Evolutionary conservation across 2,797 vertebrate genomes (phyloP), one percentile per base, ranked within the genome.

Genomic region (Avahi laniger): DNA sequence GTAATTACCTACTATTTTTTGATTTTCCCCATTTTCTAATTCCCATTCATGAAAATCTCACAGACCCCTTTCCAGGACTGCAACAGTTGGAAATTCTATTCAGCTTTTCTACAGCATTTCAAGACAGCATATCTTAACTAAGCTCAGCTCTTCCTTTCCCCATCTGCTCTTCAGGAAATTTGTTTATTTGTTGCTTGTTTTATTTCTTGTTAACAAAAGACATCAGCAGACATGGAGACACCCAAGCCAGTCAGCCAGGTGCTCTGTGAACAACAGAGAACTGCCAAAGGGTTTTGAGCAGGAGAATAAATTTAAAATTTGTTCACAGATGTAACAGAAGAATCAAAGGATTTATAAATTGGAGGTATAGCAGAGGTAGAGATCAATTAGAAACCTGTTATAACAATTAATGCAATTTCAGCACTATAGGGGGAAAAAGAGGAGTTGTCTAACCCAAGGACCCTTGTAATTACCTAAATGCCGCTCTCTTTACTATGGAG

Each of bases 111-210:
- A 59, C 30, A 85, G 41, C 2, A 82, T 93, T 80, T 91, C 33
- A 91, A 81, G 33, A 54, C 6, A 93, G 33, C 4, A 65, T 46
- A 30, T 92, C 52, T 93, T 87, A 91, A 70, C 24, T 35, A 97
- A 72, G 41, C 3, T 18, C 15, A 35, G 3, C 12, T 88, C 26
- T 73, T 78, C 7, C 5, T 92, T 38, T 35, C 10, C 20, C 30
- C 6, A 70, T 38, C 20, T 63, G 35, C 22, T 78, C 41, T 63
- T 38, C 26, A 72, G 48, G 41, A 65, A 87, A 65, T 76, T 35
- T 70, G 3, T 12, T 73, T 86, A 76, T 76, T 63, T 61, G 3
- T 50, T 63, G 11, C n/a, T 73, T 48, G 4, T 52, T 73, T 75
- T 35, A 50, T 63, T 85, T 91, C 41, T 91, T 85, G 18, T 22